Conservation (phyloP, 2,113 vertebrate genomes). For the Solea solea region DNA sequence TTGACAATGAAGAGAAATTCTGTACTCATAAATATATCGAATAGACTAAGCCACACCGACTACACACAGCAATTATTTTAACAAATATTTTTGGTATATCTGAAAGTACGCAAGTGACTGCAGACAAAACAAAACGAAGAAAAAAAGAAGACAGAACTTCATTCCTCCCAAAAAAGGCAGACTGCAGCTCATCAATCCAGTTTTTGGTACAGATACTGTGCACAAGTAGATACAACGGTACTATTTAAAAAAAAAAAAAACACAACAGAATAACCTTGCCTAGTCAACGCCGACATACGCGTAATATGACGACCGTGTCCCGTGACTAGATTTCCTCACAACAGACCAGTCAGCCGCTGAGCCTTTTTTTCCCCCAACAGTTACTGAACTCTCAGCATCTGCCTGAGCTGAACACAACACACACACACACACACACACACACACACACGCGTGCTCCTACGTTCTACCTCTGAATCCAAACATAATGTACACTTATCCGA, state of each 20-base stretch:
- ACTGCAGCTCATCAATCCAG: slow-evolving; percentile 87
- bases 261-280: slow-evolving; percentile 54
- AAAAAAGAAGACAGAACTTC: slow-evolving; percentile 66
- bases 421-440: slow-evolving; percentile 52
- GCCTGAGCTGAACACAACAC: slow-evolving; percentile 50
- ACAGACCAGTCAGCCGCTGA: slow-evolving; percentile 39
- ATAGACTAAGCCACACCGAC: slow-evolving; percentile 82
- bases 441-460: slow-evolving; percentile 27
- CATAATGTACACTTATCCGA: slow-evolving; percentile 46
- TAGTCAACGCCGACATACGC: slow-evolving; percentile 47
- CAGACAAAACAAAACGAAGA: slow-evolving; percentile 27
- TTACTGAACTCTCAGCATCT: slow-evolving; percentile 44
- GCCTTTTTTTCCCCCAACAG: slow-evolving; percentile 9
- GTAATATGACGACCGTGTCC: slow-evolving; percentile 35
- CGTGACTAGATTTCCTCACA: slow-evolving; percentile 25
- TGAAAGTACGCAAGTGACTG: slow-evolving; percentile 77
- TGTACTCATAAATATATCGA: slow-evolving; percentile 85
- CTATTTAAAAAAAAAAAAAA: slow-evolving; percentile 55
- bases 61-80: slow-evolving; percentile 82
- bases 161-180: slow-evolving; percentile 82
- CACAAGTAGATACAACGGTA: slow-evolving; percentile 82
- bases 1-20: slow-evolving; percentile 78
- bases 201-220: slow-evolving; percentile 89
- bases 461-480: slow-evolving; percentile 44
- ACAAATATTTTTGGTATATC: slow-evolving; percentile 89